These are phyloP conservation scores for Sphaerodactylus townsendi DNA, from an alignment of 2,113 vertebrate genomes.

Conservation along the genomic window DNA sequence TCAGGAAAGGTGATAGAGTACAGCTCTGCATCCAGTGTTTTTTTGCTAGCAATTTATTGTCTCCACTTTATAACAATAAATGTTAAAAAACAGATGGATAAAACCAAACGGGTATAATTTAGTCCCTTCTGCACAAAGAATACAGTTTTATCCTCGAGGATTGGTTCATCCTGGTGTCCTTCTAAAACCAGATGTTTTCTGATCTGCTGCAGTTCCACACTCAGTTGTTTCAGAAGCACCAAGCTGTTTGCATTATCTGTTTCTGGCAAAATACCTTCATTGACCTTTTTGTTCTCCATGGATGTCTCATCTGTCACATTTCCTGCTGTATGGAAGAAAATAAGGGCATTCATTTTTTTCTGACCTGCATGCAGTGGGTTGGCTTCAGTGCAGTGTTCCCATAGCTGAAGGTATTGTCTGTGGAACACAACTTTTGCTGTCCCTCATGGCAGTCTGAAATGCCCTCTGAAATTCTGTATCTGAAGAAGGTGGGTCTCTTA, in stretches of 20 bases:
- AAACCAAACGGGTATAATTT: background rate
- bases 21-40: too few relatives aligned
- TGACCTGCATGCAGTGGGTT: too few relatives aligned
- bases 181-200: constrained; percentile 5
- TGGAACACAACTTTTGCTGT: too few relatives aligned
- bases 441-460: too few relatives aligned
- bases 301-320: background rate
- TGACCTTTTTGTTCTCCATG: background rate
- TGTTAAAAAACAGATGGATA: background rate
- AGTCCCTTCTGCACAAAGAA: background rate
- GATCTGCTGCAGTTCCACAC: constrained; percentile 16
- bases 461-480: too few relatives aligned
- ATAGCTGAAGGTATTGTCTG: too few relatives aligned
- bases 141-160: background rate
- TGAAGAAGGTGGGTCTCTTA: too few relatives aligned
- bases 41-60: background rate
- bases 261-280: background rate
- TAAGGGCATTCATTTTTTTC: too few relatives aligned
- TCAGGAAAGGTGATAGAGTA: too few relatives aligned
- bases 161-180: background rate
- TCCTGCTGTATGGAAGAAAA: background rate
- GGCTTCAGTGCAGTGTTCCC: too few relatives aligned
- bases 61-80: background rate
- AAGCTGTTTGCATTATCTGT: background rate
- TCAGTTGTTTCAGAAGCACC: background rate